These are phyloP conservation scores for Dendrophyllia cribrosa DNA, from an alignment of 64 coral and sea anemone species.

Conservation along the genomic window DNA sequence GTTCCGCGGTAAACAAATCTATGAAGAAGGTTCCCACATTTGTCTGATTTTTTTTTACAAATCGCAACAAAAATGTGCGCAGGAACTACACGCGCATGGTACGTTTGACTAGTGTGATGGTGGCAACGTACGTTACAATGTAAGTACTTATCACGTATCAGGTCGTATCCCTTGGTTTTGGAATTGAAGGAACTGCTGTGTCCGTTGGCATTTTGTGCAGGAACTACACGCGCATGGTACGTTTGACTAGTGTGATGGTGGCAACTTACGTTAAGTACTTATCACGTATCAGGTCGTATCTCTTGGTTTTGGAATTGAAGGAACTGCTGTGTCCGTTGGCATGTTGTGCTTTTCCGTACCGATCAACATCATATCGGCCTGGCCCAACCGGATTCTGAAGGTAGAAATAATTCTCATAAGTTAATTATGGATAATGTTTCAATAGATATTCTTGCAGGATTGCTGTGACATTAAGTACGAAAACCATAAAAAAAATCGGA, in stretches of 20 bases:
- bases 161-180: slow-evolving; percentile 85
- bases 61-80: no score
- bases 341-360: slow-evolving; percentile 89
- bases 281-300: slow-evolving; percentile 88
- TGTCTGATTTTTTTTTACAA: no score
- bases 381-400: slow-evolving; percentile 97
- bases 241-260: not conserved
- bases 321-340: slow-evolving; percentile 87
- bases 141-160: slow-evolving; percentile 94
- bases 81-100: no score
- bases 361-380: slow-evolving; percentile 88
- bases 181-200: slow-evolving; percentile 92
- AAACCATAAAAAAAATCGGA: not conserved
- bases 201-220: slow-evolving; percentile 87
- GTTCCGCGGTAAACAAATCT: no score
- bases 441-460: not conserved
- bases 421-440: no score
- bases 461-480: no score
- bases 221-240: no score
- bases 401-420: not conserved
- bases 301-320: slow-evolving; percentile 90
- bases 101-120: not conserved
- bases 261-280: slow-evolving; percentile 96
- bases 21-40: no score
- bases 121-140: slow-evolving; percentile 84